Evolutionary conservation across 2,888 invertebrate genomes (phyloP).

Genomic region (Pimpla rufipes): DNA sequence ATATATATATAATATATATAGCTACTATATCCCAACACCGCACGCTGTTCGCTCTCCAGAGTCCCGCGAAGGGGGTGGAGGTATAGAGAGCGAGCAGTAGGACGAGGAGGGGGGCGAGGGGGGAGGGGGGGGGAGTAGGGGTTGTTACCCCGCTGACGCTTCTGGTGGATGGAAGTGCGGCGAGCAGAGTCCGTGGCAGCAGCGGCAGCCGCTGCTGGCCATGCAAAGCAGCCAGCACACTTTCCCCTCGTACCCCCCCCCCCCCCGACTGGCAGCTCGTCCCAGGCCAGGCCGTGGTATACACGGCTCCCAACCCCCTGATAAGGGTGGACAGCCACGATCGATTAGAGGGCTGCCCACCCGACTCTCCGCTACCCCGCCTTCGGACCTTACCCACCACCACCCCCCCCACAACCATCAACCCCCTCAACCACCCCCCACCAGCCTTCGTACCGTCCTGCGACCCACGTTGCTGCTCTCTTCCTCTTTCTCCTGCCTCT

Average conservation of each 20-base stretch:
- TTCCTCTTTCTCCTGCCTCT: slow-evolving; percentile 61
- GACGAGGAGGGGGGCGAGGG: background rate
- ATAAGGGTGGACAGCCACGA: slow-evolving; percentile 86
- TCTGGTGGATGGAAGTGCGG: slow-evolving; percentile 54
- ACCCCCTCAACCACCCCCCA: slow-evolving; percentile 69
- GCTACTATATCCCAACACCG: slow-evolving; percentile 10
- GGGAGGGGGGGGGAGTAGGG: slow-evolving; percentile 44
- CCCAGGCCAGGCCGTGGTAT: slow-evolving; percentile 43
- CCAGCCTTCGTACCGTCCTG: background rate
- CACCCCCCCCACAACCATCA: slow-evolving; percentile 67
- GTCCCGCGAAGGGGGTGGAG: slow-evolving; percentile 52
- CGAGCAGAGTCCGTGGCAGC: slow-evolving; percentile 57
- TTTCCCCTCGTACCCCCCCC: slow-evolving; percentile 53
- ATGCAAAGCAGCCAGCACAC: slow-evolving; percentile 70
- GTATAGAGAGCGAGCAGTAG: slow-evolving; percentile 11
- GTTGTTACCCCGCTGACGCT: slow-evolving; percentile 53
- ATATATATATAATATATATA: slow-evolving; percentile 9
- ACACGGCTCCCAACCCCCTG: slow-evolving; percentile 80
- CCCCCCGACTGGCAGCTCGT: slow-evolving; percentile 16
- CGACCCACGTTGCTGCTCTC: too few species aligned
- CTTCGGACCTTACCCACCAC: slow-evolving; percentile 73
- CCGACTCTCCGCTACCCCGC: slow-evolving; percentile 71
- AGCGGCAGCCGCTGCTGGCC: slow-evolving; percentile 69
- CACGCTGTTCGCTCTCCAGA: slow-evolving; percentile 44
- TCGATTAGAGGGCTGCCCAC: slow-evolving; percentile 85